phyloP scores from a whole-genome alignment of 2,797 vertebrate genomes.

The Taeniopygia guttata region DNA sequence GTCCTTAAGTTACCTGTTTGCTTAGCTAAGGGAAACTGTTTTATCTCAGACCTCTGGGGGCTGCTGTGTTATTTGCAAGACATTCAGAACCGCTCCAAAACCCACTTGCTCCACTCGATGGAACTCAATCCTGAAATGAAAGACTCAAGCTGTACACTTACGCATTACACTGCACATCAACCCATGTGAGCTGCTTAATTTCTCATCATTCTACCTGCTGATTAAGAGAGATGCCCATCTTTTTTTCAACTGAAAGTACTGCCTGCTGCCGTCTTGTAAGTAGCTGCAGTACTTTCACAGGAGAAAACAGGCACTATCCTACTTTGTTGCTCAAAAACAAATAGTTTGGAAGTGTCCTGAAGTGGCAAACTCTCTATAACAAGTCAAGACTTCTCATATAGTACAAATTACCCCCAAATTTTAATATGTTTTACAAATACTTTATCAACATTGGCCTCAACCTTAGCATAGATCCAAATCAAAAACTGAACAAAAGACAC shows the following conservation, averaged over 20 bases:
- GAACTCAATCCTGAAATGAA: background rate
- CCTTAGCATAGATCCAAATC: background rate
- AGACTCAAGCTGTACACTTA: background rate
- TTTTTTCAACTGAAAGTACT: background rate
- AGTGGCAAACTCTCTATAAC: background rate
- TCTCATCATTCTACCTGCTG: background rate
- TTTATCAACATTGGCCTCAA: background rate
- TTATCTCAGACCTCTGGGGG: background rate
- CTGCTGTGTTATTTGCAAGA: background rate
- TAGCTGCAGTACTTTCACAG: background rate
- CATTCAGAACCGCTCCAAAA: background rate
- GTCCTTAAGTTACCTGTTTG: background rate
- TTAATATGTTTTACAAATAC: background rate
- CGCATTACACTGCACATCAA: background rate
- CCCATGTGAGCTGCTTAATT: background rate
- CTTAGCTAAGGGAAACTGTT: background rate
- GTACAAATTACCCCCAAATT: background rate
- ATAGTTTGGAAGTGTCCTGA: background rate
- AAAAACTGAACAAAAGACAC: background rate
- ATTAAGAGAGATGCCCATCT: background rate
- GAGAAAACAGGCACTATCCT: background rate
- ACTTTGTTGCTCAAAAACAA: background rate
- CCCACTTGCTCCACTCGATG: background rate
- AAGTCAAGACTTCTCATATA: background rate
- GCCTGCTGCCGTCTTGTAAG: background rate